These are phyloP conservation scores for Tragelaphus oryx DNA, from an alignment of 2,797 vertebrate species.

Conservation along the genomic window DNA sequence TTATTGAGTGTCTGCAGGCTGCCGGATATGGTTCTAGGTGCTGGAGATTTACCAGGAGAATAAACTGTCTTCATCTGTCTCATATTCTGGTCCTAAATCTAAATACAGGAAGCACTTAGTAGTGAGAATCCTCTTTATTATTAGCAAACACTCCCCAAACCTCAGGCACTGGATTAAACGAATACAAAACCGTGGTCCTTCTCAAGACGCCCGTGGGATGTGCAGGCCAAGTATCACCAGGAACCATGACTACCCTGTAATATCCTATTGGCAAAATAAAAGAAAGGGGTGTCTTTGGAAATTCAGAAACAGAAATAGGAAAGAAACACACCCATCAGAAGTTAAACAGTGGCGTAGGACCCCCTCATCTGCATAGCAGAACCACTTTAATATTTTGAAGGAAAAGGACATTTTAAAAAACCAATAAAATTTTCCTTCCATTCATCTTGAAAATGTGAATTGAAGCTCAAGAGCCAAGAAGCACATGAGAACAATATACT, in stretches of 20 bases:
- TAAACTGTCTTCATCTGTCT: not conserved
- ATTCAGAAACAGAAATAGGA: not conserved
- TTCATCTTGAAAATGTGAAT: slow-evolving; percentile 26
- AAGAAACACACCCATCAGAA: not conserved
- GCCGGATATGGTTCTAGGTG: not conserved
- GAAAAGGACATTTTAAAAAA: not conserved
- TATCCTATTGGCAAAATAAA: not conserved
- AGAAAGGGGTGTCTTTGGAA: not conserved
- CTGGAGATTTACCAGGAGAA: not conserved
- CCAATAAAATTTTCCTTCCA: not conserved
- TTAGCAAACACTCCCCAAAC: not conserved
- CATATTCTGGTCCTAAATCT: not conserved
- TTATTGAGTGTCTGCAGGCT: not conserved
- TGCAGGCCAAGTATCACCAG: not conserved
- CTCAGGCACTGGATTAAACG: not conserved
- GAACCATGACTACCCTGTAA: not conserved
- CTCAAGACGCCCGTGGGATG: not conserved
- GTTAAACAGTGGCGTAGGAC: not conserved
- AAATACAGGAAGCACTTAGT: not conserved
- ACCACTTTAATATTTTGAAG: not conserved
- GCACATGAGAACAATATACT: not conserved
- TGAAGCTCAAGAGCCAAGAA: not conserved
- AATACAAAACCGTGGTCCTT: not conserved
- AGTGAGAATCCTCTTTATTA: not conserved
- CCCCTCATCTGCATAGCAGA: not conserved